These are phyloP conservation scores for Tetranychus truncatus DNA, from an alignment of 2,888 invertebrate species.

Conservation along the genomic window DNA sequence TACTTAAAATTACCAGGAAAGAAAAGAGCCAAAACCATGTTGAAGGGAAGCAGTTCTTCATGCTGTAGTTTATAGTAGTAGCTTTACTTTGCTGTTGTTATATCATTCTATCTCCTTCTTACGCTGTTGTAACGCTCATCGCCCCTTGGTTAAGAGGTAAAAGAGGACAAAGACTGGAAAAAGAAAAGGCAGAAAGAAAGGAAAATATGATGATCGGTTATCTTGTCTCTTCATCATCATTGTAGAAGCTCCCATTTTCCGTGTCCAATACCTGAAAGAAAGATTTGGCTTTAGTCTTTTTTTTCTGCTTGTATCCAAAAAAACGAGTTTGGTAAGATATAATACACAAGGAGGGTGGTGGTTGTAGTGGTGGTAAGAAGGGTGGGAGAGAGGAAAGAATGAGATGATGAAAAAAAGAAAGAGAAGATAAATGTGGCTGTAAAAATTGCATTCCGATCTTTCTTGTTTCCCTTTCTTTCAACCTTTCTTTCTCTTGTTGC, in stretches of 20 bases:
- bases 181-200: conserved; percentile 2
- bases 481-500: not conserved
- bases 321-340: not conserved
- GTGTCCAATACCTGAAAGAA: not conserved
- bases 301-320: not conserved
- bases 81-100: not conserved
- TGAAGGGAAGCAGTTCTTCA: too few species aligned
- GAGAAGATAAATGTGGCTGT: conserved; percentile 4
- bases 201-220: not conserved
- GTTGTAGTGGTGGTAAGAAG: not conserved
- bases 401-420: conserved; percentile 3
- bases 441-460: conserved; percentile 4
- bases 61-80: too few species aligned
- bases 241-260: not conserved
- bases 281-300: not conserved
- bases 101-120: not conserved
- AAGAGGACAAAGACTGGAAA: not conserved
- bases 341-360: not conserved
- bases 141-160: not conserved
- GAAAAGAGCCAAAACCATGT: not conserved
- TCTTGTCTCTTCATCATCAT: not conserved
- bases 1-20: not conserved
- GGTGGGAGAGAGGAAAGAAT: conserved; percentile 9
- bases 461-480: conserved; percentile 3
- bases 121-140: not conserved